phyloP scores from a whole-genome alignment of 2,888 invertebrate genomes.

The Salpingus planirostris region DNA sequence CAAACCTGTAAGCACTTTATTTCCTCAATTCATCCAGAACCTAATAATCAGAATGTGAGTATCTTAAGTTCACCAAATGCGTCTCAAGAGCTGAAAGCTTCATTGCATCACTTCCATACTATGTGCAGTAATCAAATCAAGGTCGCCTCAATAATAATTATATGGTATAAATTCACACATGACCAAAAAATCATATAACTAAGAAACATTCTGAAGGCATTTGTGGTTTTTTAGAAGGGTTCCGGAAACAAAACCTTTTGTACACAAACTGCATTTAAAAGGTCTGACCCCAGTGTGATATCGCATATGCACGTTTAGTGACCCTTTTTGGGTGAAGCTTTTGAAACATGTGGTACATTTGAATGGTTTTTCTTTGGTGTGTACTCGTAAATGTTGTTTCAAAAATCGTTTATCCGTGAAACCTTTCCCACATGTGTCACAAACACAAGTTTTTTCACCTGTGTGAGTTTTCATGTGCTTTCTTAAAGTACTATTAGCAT shows the following conservation, averaged over 20 bases:
- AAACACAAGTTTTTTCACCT: conserved; percentile 30
- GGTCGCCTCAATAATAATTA: too few relatives aligned
- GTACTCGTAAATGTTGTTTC: conserved; percentile 43
- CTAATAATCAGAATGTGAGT: too few relatives aligned
- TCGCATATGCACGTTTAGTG: conserved; percentile 40
- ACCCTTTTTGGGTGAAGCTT: conserved; percentile 46
- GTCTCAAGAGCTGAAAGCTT: too few relatives aligned
- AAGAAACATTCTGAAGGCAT: too few relatives aligned
- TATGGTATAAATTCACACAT: too few relatives aligned
- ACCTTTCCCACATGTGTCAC: conserved; percentile 27
- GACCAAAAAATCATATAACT: too few relatives aligned
- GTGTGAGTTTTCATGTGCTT: conserved; percentile 28
- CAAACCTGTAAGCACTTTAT: too few relatives aligned
- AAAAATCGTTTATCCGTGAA: conserved; percentile 30
- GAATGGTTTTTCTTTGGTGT: conserved; percentile 44
- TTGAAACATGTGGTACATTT: conserved; percentile 39
- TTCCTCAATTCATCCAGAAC: too few relatives aligned
- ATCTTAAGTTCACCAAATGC: too few relatives aligned
- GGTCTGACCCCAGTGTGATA: conserved; percentile 1
- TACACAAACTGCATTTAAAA: conserved; percentile 13
- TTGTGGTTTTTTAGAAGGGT: conserved; percentile 1
- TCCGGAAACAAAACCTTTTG: conserved; percentile 13
- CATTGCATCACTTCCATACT: too few relatives aligned
- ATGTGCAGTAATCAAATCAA: too few relatives aligned
- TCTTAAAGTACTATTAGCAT: too few relatives aligned